phyloP scores from a whole-genome alignment of 1,140 invertebrate genomes.

The Drosophila bocki region DNA sequence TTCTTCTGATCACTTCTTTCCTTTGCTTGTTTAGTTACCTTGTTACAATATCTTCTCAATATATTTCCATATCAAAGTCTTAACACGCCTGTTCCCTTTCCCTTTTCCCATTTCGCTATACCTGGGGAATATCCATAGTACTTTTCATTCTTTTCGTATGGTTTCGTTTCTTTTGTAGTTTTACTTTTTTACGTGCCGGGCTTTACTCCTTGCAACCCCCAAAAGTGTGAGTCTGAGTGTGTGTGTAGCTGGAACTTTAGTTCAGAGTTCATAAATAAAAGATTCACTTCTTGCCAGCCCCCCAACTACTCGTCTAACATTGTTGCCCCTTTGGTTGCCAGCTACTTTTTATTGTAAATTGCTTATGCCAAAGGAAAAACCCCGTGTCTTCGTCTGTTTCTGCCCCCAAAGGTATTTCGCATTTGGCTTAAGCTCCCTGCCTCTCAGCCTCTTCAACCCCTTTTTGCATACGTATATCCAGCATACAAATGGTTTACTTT shows the following conservation, averaged over 20 bases:
- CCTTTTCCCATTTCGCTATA: slow-evolving; percentile 7
- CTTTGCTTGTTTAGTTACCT: slow-evolving; percentile 2
- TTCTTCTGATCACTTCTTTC: not conserved
- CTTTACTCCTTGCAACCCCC: slow-evolving; percentile 43
- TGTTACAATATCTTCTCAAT: not conserved
- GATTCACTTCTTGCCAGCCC: slow-evolving; percentile 61
- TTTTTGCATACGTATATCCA: slow-evolving; percentile 45
- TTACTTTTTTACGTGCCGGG: slow-evolving; percentile 57
- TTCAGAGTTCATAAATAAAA: slow-evolving; percentile 79
- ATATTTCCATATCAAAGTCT: slow-evolving; percentile 75
- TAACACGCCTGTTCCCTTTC: slow-evolving; percentile 12
- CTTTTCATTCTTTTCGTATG: slow-evolving; percentile 10
- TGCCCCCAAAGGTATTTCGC: slow-evolving; percentile 62
- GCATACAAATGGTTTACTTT: slow-evolving; percentile 64
- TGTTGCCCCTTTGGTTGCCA: slow-evolving; percentile 61
- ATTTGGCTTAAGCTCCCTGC: slow-evolving; percentile 34
- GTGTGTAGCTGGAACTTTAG: slow-evolving; percentile 27
- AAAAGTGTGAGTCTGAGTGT: slow-evolving; percentile 11
- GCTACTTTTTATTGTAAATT: slow-evolving; percentile 82
- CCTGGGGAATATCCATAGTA: slow-evolving; percentile 31
- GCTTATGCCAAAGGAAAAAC: slow-evolving; percentile 70
- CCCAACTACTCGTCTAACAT: slow-evolving; percentile 33
- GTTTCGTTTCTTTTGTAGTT: slow-evolving; percentile 56
- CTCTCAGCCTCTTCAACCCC: slow-evolving; percentile 11
- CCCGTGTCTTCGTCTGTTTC: slow-evolving; percentile 43